Percentiles rank a stretch among this genome's conserved stretches.
Evolutionary conservation across 1,140 invertebrate species (phyloP).

Genomic region (Leptinotarsa undecemlineata): DNA sequence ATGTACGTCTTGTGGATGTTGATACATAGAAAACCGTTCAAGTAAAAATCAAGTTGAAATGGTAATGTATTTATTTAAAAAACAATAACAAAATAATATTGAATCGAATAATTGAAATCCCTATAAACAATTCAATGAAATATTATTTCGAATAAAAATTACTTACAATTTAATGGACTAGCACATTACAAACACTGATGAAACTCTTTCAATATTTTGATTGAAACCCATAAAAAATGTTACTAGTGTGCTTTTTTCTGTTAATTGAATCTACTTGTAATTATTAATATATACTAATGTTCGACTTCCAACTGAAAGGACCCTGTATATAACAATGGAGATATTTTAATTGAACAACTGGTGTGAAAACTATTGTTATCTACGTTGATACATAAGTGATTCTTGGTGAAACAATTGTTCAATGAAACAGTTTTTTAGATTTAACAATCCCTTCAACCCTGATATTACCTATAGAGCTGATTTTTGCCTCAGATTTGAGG

Average conservation of each 20-base stretch:
- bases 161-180: conserved; percentile 36
- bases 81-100: conserved; percentile 42
- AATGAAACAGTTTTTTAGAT: too few species aligned
- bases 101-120: conserved; percentile 28
- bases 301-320: not conserved
- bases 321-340: not conserved
- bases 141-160: conserved; percentile 32
- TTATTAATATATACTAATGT: not conserved
- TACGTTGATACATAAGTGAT: not conserved
- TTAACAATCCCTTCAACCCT: too few species aligned
- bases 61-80: conserved; percentile 21
- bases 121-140: conserved; percentile 16
- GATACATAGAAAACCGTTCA: not conserved
- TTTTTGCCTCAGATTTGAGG: too few species aligned
- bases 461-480: too few species aligned
- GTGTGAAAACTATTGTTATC: not conserved
- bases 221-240: not conserved
- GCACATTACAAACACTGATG: conserved; percentile 39
- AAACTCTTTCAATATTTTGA: conserved; percentile 9
- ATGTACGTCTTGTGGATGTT: too few species aligned
- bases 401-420: too few species aligned
- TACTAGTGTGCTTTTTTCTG: not conserved
- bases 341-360: too few species aligned
- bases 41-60: conserved; percentile 16
- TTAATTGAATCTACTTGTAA: not conserved